Conservation (phyloP, 2,888 invertebrate genomes). For the Lamellibrachia satsuma region DNA sequence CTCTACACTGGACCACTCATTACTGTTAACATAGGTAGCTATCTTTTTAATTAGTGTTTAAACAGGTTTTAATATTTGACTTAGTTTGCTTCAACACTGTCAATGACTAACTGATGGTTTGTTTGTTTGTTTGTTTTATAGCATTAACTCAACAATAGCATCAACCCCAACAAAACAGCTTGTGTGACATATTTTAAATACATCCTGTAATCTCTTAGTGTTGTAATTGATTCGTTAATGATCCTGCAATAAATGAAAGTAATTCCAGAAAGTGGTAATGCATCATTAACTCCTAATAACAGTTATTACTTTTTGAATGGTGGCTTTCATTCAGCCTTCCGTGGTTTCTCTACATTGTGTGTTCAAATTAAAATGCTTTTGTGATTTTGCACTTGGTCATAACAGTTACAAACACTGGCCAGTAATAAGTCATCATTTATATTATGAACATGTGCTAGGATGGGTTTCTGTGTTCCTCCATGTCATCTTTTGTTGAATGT, state of each 20-base stretch:
- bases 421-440: background rate
- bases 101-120: too few species aligned
- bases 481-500: background rate
- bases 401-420: background rate
- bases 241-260: background rate
- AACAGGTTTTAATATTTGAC: too few species aligned
- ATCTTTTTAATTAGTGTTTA: too few species aligned
- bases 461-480: background rate
- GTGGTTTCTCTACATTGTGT: background rate
- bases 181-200: background rate
- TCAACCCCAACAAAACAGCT: background rate
- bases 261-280: background rate
- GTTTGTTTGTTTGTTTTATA: too few species aligned
- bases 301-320: background rate
- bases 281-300: constrained; percentile 13
- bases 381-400: background rate
- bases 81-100: too few species aligned
- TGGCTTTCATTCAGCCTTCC: background rate
- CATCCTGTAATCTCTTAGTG: background rate
- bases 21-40: too few species aligned
- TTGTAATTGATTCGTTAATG: background rate
- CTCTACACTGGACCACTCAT: too few species aligned
- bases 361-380: background rate
- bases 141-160: background rate
- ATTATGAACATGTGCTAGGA: background rate